These are phyloP conservation scores for Sprattus sprattus DNA, from an alignment of 2,113 vertebrate genomes.

Conservation along the genomic window DNA sequence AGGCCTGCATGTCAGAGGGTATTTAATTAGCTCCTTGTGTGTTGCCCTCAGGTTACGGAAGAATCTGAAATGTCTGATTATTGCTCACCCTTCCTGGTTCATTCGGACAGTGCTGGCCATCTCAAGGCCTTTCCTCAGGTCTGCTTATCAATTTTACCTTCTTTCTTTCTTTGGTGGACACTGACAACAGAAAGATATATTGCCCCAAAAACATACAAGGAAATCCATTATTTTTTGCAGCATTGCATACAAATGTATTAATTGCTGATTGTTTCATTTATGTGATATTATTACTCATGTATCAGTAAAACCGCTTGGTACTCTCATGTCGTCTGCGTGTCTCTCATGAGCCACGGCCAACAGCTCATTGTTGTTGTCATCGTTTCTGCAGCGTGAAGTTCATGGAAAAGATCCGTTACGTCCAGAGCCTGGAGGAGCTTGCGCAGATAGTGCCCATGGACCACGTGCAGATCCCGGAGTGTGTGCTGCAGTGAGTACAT, in stretches of 20 bases:
- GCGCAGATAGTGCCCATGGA: conserved; percentile 91
- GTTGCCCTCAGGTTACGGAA: conserved; percentile 79
- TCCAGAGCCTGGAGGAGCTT: conserved; percentile 87
- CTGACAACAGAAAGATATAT: no score
- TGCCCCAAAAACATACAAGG: no score
- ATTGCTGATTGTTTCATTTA: no score
- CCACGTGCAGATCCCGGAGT: conserved; percentile 91
- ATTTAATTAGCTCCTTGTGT: neutral
- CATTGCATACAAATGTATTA: no score
- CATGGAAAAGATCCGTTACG: conserved; percentile 89
- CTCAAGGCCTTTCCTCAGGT: conserved; percentile 96
- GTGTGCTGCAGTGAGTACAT: conserved; percentile 85
- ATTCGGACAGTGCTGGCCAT: conserved; percentile 91
- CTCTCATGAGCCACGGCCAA: neutral
- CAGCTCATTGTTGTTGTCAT: conserved; percentile 8
- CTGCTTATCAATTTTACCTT: neutral
- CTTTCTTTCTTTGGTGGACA: neutral
- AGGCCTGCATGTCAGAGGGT: neutral
- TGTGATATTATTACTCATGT: neutral
- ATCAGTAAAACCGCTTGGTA: neutral
- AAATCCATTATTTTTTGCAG: no score
- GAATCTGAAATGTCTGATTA: conserved; percentile 92
- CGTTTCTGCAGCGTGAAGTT: conserved; percentile 82
- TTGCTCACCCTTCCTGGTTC: conserved; percentile 93
- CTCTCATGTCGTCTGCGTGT: neutral